Evolutionary conservation across 2,888 invertebrate species (phyloP), one percentile per base, ranked within the genome.

Genomic region (Idaea biselata): DNA sequence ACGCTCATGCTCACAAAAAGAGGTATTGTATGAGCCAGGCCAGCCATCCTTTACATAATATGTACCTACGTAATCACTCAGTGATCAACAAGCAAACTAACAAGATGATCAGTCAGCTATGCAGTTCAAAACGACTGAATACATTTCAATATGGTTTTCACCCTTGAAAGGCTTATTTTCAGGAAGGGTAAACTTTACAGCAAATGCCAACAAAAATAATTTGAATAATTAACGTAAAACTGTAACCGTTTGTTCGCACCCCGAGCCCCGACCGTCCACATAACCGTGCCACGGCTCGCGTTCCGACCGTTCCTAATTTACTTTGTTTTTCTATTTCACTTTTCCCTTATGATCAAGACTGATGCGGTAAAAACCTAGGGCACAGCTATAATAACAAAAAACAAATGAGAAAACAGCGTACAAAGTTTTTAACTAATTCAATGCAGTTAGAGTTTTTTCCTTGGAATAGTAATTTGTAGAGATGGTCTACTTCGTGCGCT

Each of bases 391-490:
- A n/a, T 4, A 55, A 17, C 7, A 55, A 55, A 55, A 55, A 17
- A 55, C 16, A 17, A 3, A 55, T 18, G 4, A 56, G 6, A 18
- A 18, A 61, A 64, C 64, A 61, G 55, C 57, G 63, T 63, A 65
- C 25, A 5, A 25, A 68, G 66, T 63, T 67, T 63, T 65, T 62
- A 61, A 66, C 64, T 64, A 62, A 70, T 67, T 73, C 70, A 62
- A 64, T 69, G 65, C 79, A 80, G 74, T 81, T 78, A 73, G 73
- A 73, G 78, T 80, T 75, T 81, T 74, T 75, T 73, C 69, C 68
- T 68, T 70, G 71, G 69, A 76, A 78, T 76, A 83, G 80, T 82
- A 83, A 83, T 82, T 80, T 78, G 77, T 44, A 44, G 44, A 44
- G 44, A 44, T 44, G 44, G 14, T 44, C 44, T 44, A 44, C 44